These are phyloP conservation scores for Bicyclus anynana DNA, from an alignment of 1,140 invertebrate species.

Conservation along the genomic window DNA sequence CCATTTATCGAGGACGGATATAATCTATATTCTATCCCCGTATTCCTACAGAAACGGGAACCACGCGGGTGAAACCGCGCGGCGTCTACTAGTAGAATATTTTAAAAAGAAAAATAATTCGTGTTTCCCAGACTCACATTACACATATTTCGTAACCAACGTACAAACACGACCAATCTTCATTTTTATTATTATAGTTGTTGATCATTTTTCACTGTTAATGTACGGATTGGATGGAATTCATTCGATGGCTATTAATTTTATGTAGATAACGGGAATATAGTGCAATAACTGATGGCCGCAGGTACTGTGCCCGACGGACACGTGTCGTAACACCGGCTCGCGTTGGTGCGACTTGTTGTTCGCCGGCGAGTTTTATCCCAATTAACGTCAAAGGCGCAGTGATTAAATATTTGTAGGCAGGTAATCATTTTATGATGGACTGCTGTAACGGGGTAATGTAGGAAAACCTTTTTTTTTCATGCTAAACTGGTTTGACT, in stretches of 20 bases:
- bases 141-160: background rate
- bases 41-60: no score
- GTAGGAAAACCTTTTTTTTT: no score
- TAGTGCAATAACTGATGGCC: constrained; percentile 34
- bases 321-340: constrained; percentile 23
- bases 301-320: constrained; percentile 17
- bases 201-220: constrained; percentile 60
- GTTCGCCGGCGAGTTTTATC: constrained; percentile 3
- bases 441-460: background rate
- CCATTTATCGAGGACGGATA: no score
- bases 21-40: no score
- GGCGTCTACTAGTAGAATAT: no score
- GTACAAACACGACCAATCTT: background rate
- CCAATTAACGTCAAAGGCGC: background rate
- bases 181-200: background rate
- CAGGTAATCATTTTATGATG: background rate
- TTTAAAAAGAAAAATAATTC: no score
- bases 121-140: no score
- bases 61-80: no score
- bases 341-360: constrained; percentile 12
- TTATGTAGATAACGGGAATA: constrained; percentile 57
- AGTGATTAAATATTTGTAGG: background rate
- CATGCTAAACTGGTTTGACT: no score
- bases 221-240: constrained; percentile 43
- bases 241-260: constrained; percentile 51